Conservation (phyloP, 35 echinoderm and acorn worm genomes). For the Eucidaris tribuloides region DNA sequence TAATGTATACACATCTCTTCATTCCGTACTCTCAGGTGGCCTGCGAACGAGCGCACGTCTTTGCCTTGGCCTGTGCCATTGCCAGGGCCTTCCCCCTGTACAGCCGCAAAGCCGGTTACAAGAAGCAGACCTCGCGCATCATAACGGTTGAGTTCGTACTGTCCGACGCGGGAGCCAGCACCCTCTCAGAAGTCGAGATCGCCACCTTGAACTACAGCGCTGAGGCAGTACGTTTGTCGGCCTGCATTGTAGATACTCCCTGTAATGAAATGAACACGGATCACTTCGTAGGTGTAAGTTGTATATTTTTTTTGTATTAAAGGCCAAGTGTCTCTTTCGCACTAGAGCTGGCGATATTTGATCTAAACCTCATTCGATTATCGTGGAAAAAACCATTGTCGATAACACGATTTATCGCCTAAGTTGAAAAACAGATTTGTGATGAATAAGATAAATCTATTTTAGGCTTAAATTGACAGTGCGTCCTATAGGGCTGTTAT, state of each 20-base stretch:
- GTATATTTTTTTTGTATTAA: too few species aligned
- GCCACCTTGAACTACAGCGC: conserved; percentile 42
- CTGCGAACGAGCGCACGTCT: conserved; percentile 76
- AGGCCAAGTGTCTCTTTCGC: too few species aligned
- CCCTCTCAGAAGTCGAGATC: conserved; percentile 70
- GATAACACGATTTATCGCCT: too few species aligned
- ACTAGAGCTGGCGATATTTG: too few species aligned
- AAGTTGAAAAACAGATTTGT: too few species aligned
- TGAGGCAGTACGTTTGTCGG: conserved; percentile 48
- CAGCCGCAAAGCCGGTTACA: conserved; percentile 67
- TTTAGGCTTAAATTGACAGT: too few species aligned
- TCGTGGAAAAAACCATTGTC: too few species aligned
- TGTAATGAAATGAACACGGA: conserved; percentile 98
- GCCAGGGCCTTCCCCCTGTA: conserved; percentile 89
- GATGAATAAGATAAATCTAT: too few species aligned
- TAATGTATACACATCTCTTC: too few species aligned
- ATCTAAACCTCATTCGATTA: too few species aligned
- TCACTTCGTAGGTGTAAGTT: conserved; percentile 82
- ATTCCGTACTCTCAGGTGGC: conserved; percentile 61
- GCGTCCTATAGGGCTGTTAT: too few species aligned
- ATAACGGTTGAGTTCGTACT: conserved; percentile 83
- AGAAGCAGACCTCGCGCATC: conserved; percentile 37
- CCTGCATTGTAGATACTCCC: conserved; percentile 83
- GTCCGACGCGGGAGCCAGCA: conserved; percentile 20
- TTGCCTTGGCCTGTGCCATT: conserved; percentile 86